Evolutionary conservation across 2,797 vertebrate species (phyloP).

Genomic region (Chelonia mydas): DNA sequence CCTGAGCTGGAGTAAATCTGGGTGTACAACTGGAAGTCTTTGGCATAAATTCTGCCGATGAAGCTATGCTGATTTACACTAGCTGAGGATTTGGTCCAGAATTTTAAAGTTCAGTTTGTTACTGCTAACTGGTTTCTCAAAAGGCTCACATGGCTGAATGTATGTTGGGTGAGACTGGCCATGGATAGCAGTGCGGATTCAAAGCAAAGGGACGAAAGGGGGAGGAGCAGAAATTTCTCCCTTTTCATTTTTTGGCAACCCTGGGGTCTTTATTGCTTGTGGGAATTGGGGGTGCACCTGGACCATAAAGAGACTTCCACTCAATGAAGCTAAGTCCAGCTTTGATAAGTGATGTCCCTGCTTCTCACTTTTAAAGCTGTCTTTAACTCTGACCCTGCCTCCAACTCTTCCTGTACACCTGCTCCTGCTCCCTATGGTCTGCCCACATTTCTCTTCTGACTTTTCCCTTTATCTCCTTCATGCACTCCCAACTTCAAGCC

Average conservation of each 20-base stretch:
- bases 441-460: background rate
- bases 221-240: slow-evolving; percentile 11
- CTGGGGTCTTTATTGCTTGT: background rate
- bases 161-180: background rate
- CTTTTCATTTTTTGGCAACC: slow-evolving; percentile 5
- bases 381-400: background rate
- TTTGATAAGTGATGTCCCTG: background rate
- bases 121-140: background rate
- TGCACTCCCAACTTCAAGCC: background rate
- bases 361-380: background rate
- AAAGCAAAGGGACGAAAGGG: background rate
- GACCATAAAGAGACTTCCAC: background rate
- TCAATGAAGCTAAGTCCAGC: background rate
- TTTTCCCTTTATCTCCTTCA: background rate
- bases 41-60: background rate
- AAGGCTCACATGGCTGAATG: background rate
- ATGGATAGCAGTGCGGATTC: background rate
- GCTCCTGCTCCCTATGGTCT: background rate
- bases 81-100: background rate
- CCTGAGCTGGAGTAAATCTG: background rate
- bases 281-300: background rate
- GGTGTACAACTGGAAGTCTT: background rate
- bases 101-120: background rate
- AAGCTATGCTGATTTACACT: background rate
- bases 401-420: background rate